A percentile compares a stretch with the other conserved stretches of the same genome.
These are phyloP conservation scores for Ailurus styani DNA, from an alignment of 2,113 vertebrate species.

Conservation along the genomic window DNA sequence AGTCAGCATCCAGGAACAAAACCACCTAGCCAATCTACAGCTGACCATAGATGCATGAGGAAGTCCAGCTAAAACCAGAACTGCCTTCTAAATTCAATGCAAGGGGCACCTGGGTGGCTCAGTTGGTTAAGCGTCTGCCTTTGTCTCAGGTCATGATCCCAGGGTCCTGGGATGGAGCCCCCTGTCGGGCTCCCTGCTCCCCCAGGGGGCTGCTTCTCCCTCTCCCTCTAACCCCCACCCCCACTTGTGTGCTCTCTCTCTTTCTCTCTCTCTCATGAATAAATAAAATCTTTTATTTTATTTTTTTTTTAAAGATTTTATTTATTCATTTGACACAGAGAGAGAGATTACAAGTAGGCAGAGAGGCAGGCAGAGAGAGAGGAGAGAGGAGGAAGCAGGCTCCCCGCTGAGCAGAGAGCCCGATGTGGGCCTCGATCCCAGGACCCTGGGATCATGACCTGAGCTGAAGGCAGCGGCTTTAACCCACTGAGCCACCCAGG, in stretches of 20 bases:
- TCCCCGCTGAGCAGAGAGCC: too few species aligned
- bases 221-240: neutral
- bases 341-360: too few species aligned
- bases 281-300: neutral
- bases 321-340: too few species aligned
- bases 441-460: too few species aligned
- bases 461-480: too few species aligned
- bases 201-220: neutral
- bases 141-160: neutral
- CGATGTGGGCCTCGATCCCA: too few species aligned
- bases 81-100: neutral
- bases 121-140: neutral
- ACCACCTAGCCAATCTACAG: neutral
- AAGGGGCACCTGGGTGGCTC: neutral
- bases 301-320: too few species aligned
- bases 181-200: neutral
- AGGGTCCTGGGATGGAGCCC: neutral
- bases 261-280: neutral
- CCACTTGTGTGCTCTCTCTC: neutral
- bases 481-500: too few species aligned
- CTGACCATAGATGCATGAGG: neutral
- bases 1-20: neutral
- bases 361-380: too few species aligned
- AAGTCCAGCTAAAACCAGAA: neutral
- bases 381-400: too few species aligned